A percentile compares a stretch with the other conserved stretches of the same genome.
Evolutionary conservation across 2,113 vertebrate genomes (phyloP).

Genomic region (Phylloscopus trochiloides): DNA sequence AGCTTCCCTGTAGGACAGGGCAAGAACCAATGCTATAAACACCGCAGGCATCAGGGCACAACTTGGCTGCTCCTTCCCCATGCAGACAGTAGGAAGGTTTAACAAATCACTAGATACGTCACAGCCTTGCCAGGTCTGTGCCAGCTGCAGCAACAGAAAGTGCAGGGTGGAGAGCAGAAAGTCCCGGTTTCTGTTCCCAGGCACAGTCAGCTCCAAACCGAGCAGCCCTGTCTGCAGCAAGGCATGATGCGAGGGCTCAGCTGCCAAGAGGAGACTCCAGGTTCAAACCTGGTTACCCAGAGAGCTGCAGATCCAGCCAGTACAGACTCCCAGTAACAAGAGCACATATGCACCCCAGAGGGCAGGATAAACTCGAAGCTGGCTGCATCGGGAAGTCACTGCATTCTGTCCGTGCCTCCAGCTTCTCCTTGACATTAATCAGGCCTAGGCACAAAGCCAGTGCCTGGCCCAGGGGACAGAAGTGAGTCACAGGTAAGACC

Average conservation of each 20-base stretch:
- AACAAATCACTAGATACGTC: accelerated
- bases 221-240: background rate
- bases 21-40: background rate
- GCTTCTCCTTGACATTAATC: background rate
- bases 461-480: background rate
- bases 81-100: background rate
- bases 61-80: background rate
- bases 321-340: background rate
- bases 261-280: background rate
- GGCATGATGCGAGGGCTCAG: background rate
- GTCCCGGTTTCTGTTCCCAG: background rate
- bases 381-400: background rate
- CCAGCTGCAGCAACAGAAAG: background rate
- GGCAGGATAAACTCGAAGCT: background rate
- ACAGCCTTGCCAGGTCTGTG: background rate
- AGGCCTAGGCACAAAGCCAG: background rate
- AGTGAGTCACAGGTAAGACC: background rate
- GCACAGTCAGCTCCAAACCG: background rate
- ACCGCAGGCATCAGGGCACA: background rate
- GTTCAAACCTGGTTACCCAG: background rate
- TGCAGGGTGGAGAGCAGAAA: background rate
- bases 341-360: background rate
- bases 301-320: background rate
- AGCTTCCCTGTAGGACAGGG: constrained; percentile 81
- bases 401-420: background rate